Percentiles rank a stretch among this genome's conserved stretches.
Conservation (phyloP, 2,113 vertebrate genomes). For the Alethe castanea region DNA sequence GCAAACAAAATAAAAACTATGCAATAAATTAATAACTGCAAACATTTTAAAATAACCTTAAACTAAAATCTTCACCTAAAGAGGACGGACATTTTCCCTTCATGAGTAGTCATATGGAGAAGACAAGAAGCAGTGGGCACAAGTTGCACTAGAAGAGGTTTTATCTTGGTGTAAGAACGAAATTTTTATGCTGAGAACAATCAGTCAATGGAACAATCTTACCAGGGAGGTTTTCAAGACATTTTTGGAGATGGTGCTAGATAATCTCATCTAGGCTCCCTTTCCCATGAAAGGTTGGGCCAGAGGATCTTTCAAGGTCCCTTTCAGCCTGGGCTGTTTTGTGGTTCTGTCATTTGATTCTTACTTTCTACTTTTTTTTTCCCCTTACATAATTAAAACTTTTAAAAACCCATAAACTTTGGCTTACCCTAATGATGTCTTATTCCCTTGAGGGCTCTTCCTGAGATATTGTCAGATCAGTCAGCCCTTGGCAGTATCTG, state of each 20-base stretch:
- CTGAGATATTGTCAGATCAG: neutral
- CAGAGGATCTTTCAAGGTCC: neutral
- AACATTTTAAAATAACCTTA: neutral
- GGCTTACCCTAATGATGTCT: neutral
- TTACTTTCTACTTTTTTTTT: neutral
- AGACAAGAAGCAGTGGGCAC: neutral
- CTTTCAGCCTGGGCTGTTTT: neutral
- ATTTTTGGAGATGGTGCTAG: neutral
- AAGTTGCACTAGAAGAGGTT: neutral
- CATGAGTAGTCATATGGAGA: neutral
- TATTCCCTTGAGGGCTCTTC: neutral
- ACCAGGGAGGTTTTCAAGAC: neutral
- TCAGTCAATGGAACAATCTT: neutral
- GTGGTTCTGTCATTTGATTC: neutral
- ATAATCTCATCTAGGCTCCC: neutral
- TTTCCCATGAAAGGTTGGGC: neutral
- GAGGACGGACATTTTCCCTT: fast-evolving
- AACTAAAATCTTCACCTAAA: neutral
- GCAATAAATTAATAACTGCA: neutral
- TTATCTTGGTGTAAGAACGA: neutral
- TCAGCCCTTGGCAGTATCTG: neutral
- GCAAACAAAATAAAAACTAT: neutral
- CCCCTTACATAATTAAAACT: neutral
- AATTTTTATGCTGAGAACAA: neutral
- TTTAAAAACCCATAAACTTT: neutral